Percentiles rank a stretch among this genome's conserved stretches.
phyloP scores from a whole-genome alignment of 2,797 vertebrate genomes.

The Meda fulgida region DNA sequence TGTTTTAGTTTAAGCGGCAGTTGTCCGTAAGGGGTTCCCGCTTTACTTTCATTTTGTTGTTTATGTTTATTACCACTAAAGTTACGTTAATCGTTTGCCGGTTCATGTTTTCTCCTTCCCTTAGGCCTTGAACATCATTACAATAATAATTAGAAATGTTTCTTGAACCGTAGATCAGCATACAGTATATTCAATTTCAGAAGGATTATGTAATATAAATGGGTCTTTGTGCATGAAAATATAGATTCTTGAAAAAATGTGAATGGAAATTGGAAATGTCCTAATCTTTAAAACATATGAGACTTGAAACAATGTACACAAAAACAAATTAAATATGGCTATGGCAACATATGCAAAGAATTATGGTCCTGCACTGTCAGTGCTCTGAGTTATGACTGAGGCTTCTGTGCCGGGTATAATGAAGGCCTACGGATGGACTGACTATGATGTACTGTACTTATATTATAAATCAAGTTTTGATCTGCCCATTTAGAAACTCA shows the following conservation, averaged over 20 bases:
- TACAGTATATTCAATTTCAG: background rate
- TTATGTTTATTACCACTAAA: too few species aligned
- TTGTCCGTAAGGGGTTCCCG: too few species aligned
- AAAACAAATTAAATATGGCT: conserved; percentile 19
- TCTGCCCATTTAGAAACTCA: conserved; percentile 24
- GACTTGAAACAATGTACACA: background rate
- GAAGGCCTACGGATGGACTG: conserved; percentile 13
- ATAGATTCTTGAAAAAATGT: too few species aligned
- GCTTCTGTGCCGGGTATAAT: background rate
- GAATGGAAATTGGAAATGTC: too few species aligned
- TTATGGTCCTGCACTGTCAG: background rate
- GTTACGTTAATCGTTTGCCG: too few species aligned
- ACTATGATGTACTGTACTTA: conserved; percentile 27
- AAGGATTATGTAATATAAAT: background rate
- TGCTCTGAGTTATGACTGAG: conserved; percentile 10
- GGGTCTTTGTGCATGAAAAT: background rate
- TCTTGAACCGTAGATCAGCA: background rate
- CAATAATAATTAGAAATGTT: background rate
- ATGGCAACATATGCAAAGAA: conserved; percentile 11
- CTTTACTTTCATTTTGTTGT: too few species aligned
- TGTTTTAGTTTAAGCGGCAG: too few species aligned
- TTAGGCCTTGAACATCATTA: too few species aligned
- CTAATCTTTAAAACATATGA: too few species aligned
- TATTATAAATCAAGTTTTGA: conserved; percentile 23
- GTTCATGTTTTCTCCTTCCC: too few species aligned